Evolutionary conservation across 1,140 invertebrate genomes (phyloP).

Genomic region (Drosophila nasuta): DNA sequence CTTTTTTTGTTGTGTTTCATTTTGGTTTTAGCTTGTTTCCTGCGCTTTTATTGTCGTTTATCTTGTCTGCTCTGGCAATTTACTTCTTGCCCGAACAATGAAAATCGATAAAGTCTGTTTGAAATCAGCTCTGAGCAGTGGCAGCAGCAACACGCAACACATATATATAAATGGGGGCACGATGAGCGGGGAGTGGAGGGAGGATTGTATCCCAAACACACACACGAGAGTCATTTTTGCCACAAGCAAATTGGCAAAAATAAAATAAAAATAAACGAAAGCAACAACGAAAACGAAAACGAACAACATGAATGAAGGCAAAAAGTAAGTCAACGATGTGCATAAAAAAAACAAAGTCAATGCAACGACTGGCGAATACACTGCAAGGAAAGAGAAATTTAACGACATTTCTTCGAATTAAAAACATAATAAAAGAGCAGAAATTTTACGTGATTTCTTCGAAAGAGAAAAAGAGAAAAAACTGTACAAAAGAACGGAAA

Average conservation of each 20-base stretch:
- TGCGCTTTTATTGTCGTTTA: slow-evolving; percentile 51
- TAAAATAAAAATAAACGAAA: slow-evolving; percentile 7
- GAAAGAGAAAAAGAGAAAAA: too few species aligned
- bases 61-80: slow-evolving; percentile 43
- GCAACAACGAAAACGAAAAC: background rate
- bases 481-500: too few species aligned
- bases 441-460: too few species aligned
- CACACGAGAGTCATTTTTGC: slow-evolving; percentile 38
- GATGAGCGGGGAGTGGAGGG: slow-evolving; percentile 2
- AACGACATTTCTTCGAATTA: too few species aligned
- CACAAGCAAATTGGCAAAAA: slow-evolving; percentile 47
- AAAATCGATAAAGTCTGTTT: slow-evolving; percentile 54
- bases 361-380: background rate
- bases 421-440: too few species aligned
- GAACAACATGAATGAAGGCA: slow-evolving; percentile 12
- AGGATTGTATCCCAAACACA: background rate
- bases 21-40: slow-evolving; percentile 40
- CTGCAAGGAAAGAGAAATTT: background rate
- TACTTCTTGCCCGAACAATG: slow-evolving; percentile 27
- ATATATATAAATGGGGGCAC: background rate
- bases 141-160: background rate
- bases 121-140: slow-evolving; percentile 11
- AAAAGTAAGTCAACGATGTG: slow-evolving; percentile 2
- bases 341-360: background rate
- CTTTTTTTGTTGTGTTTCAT: slow-evolving; percentile 4